Conservation (phyloP, 1,140 invertebrate genomes). For the Bombus polaris region DNA sequence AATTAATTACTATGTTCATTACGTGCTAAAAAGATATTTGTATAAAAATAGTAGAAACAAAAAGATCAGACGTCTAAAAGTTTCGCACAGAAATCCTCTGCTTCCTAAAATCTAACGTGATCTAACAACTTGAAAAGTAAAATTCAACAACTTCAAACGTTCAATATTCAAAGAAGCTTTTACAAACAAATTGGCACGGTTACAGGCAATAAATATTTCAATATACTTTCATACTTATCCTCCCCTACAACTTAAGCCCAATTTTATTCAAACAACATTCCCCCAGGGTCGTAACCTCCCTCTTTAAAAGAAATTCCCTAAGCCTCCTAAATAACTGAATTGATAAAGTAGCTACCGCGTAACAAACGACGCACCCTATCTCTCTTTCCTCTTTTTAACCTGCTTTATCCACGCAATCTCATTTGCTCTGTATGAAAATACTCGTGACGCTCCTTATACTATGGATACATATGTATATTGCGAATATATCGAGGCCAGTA, state of each 20-base stretch:
- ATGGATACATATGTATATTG: background rate
- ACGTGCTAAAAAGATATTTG: no score
- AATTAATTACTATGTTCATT: no score
- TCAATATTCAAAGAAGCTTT: background rate
- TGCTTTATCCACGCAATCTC: background rate
- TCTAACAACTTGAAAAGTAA: background rate
- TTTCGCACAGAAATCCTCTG: background rate
- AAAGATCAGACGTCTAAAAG: background rate
- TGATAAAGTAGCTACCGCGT: background rate
- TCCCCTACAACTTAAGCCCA: background rate
- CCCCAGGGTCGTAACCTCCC: background rate
- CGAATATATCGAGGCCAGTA: background rate
- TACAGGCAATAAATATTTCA: background rate
- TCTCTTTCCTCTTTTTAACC: no score
- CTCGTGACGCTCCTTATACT: background rate
- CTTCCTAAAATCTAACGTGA: no score
- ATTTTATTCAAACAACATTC: background rate
- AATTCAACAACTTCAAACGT: background rate
- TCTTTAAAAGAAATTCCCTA: background rate
- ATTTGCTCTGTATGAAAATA: background rate
- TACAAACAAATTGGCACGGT: background rate
- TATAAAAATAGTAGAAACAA: no score
- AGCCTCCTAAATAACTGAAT: slow-evolving; percentile 3
- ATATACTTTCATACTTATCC: background rate
- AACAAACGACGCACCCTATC: background rate